Conservation (phyloP, 1,140 invertebrate species). For the Dicyema japonicum region DNA sequence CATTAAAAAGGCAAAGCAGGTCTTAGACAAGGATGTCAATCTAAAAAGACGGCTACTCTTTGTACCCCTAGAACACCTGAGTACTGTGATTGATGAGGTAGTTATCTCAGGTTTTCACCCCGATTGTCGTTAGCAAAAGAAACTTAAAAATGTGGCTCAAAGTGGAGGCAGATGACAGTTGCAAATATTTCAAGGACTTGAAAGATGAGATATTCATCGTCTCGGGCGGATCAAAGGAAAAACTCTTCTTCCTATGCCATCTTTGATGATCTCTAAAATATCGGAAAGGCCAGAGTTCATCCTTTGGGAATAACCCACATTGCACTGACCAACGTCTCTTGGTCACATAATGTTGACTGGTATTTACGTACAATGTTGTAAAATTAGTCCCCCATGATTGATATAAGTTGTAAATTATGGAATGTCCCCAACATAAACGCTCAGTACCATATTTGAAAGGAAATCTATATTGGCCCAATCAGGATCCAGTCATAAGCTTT, state of each 20-base stretch:
- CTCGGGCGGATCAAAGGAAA: slow-evolving; percentile 62
- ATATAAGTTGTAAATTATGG: too few species aligned
- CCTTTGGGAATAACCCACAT: too few species aligned
- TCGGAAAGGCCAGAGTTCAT: too few species aligned
- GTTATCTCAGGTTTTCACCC: slow-evolving; percentile 33
- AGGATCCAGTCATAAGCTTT: too few species aligned
- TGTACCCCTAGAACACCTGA: slow-evolving; percentile 58
- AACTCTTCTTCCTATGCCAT: slow-evolving; percentile 59
- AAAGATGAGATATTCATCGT: slow-evolving; percentile 53
- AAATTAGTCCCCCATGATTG: too few species aligned
- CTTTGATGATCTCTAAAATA: too few species aligned
- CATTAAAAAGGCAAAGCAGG: slow-evolving; percentile 32
- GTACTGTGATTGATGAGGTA: slow-evolving; percentile 55
- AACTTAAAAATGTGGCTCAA: slow-evolving; percentile 43
- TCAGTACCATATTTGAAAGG: too few species aligned
- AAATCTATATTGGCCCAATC: too few species aligned
- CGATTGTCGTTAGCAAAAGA: slow-evolving; percentile 28
- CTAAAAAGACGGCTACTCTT: slow-evolving; percentile 36
- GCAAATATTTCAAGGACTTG: slow-evolving; percentile 46
- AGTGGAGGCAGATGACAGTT: slow-evolving; percentile 42
- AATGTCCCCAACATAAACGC: too few species aligned
- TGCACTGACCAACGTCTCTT: too few species aligned
- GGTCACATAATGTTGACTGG: too few species aligned
- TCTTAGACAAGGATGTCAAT: slow-evolving; percentile 34
- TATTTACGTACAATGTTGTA: too few species aligned